Conservation (phyloP, 1,140 invertebrate species). For the Drosophila grimshawi region DNA sequence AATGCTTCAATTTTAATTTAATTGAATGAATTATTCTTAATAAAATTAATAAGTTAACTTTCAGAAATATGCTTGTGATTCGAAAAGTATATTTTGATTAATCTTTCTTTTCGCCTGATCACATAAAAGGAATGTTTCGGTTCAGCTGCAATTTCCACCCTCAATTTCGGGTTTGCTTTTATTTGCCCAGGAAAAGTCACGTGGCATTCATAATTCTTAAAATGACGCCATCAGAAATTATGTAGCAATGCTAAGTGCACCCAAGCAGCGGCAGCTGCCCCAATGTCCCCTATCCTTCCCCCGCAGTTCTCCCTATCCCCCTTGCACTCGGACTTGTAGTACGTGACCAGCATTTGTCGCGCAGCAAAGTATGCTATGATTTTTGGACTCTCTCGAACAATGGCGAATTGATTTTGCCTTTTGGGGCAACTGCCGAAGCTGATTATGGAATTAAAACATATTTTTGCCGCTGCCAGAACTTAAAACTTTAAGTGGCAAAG, state of each 20-base stretch:
- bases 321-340: constrained; percentile 10
- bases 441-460: constrained; percentile 82
- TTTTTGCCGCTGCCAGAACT: constrained; percentile 59
- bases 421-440: constrained; percentile 62
- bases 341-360: constrained; percentile 74
- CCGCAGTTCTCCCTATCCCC: neutral
- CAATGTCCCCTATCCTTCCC: neutral
- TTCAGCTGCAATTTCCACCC: constrained; percentile 32
- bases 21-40: neutral
- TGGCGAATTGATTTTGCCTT: constrained; percentile 73
- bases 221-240: constrained; percentile 80
- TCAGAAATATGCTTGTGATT: neutral
- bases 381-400: constrained; percentile 47
- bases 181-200: constrained; percentile 78
- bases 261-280: constrained; percentile 63
- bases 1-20: neutral
- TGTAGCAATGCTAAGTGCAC: constrained; percentile 81
- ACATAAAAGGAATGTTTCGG: constrained; percentile 36
- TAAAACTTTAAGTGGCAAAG: constrained; percentile 81
- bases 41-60: neutral
- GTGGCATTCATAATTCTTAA: constrained; percentile 84
- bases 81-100: neutral
- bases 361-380: constrained; percentile 60
- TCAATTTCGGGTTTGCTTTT: constrained; percentile 40
- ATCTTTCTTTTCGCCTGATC: neutral